Conservation (phyloP, 2,797 vertebrate genomes). For the Cercopithecus diana region DNA sequence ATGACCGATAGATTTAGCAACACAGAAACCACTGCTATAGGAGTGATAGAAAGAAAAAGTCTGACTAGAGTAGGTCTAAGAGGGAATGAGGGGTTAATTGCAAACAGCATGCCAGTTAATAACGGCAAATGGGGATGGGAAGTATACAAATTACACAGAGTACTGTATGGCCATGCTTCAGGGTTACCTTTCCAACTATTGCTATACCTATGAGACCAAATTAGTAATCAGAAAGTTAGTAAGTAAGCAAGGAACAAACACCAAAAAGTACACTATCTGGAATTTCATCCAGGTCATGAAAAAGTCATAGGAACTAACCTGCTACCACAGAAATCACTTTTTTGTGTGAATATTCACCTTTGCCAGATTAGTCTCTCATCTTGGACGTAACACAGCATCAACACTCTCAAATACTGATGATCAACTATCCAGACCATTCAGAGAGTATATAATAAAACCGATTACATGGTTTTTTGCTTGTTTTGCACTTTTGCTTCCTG, state of each 20-base stretch:
- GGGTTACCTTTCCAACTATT: neutral
- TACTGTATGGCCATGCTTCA: neutral
- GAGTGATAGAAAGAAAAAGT: neutral
- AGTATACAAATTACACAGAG: neutral
- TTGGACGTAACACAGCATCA: neutral
- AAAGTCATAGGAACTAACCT: neutral
- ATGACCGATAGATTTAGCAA: neutral
- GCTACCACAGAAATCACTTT: neutral
- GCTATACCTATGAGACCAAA: neutral
- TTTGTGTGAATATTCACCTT: neutral
- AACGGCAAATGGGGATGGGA: neutral
- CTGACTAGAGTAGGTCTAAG: neutral
- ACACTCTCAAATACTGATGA: neutral
- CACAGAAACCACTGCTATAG: neutral
- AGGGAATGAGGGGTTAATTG: neutral
- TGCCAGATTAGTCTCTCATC: neutral
- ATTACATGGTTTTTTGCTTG: neutral
- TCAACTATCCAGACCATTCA: neutral
- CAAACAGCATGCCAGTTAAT: neutral
- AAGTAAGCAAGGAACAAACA: neutral
- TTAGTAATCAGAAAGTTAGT: neutral
- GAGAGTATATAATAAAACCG: neutral
- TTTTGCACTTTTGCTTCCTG: neutral
- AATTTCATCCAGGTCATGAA: neutral
- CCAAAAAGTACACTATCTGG: neutral